Evolutionary conservation across 2,888 invertebrate species (phyloP), one percentile per base, ranked within the genome.

Genomic region (Melanostoma scalare): DNA sequence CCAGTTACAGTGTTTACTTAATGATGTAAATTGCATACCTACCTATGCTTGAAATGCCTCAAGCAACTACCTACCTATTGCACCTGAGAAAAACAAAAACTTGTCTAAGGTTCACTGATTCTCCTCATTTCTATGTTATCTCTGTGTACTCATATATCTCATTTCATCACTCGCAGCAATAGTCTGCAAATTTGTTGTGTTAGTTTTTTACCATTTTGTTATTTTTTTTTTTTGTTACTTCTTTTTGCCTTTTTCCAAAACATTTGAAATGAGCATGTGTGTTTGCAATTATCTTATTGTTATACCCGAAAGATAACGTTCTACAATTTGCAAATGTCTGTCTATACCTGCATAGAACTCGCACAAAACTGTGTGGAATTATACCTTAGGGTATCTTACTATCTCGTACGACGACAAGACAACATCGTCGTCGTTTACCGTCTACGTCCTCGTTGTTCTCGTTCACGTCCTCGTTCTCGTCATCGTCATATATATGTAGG

Each of bases 251-350:
- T 42, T 53, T 6, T 31, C 30, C 33, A 31, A 6, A 50, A 61
- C 9, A 56, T 33, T 44, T 42, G 35, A 71, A 58, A 73, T 71
- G 65, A 65, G 69, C 76, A 60, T 81, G 72, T 81, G 72, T 76
- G 81, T 60, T 65, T 44, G 67, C 71, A 76, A 81, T 71, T 71
- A 76, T 76, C 61, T 48, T 76, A 76, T 81, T 82, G 81, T 77
- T 82, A 68, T 60, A 20, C n/a, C 72, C 50, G 44, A 72, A 81
- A 72, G 72, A 73, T 82, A 81, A 72, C 72, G 50, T 72, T 72
- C 44, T n/a, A 48, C 50, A 73, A 68, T 73, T 58, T 55, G 72
- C 76, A 76, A 77, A 72, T 76, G 76, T 81, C 72, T 61, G n/a
- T 20, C 20, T 20, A 20, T 63, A 38, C 61, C 46, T 50, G 48